Percentiles rank a stretch among this genome's conserved stretches.
Conservation (phyloP, 2,888 invertebrate genomes). For the Sipunculus nudus region DNA sequence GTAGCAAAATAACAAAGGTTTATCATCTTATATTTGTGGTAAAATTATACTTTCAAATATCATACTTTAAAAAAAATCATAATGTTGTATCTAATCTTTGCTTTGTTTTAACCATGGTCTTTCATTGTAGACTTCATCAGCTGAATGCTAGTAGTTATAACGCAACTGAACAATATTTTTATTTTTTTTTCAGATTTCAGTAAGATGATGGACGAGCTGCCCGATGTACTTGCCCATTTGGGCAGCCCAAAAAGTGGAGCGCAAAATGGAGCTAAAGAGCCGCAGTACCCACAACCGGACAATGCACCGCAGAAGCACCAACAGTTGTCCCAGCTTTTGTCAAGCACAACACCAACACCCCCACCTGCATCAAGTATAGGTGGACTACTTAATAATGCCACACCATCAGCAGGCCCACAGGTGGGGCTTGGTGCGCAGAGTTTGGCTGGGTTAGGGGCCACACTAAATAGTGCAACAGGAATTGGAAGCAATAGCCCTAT, state of each 20-base stretch:
- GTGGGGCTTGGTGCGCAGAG: no score
- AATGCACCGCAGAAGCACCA: conserved; percentile 51
- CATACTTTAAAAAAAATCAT: no score
- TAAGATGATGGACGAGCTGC: conserved; percentile 49
- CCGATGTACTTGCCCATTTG: conserved; percentile 53
- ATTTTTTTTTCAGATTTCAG: conserved; percentile 24
- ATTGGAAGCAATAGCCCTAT: conserved; percentile 56
- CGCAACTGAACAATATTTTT: no score
- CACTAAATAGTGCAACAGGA: conserved; percentile 31
- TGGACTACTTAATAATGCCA: conserved; percentile 19
- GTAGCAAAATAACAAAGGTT: no score
- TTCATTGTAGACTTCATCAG: no score
- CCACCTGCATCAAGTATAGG: not conserved
- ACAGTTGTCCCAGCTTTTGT: conserved; percentile 54
- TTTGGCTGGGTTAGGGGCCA: not conserved
- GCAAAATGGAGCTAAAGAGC: conserved; percentile 49
- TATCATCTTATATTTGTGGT: no score
- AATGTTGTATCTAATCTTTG: no score
- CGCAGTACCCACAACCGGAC: conserved; percentile 47
- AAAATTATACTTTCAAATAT: no score
- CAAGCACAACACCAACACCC: conserved; percentile 43
- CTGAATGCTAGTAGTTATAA: no score
- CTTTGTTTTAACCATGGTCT: no score
- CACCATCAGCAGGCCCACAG: no score
- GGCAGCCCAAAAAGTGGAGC: conserved; percentile 35